phyloP scores from a whole-genome alignment of 2,888 invertebrate species.

The Athripsodes cinereus region DNA sequence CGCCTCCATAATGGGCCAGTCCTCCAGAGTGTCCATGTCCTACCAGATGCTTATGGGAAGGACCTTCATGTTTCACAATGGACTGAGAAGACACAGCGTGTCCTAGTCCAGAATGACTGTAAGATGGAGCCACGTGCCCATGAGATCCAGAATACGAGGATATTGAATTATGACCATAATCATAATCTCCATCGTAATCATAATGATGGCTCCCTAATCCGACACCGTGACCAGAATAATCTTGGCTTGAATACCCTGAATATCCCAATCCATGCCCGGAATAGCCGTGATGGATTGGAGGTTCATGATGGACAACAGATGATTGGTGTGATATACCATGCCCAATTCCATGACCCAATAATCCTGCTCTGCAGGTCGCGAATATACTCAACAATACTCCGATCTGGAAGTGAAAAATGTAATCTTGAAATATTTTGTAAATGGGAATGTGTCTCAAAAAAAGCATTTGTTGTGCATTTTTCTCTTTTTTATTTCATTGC shows the following conservation, averaged over 20 bases:
- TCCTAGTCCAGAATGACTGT: slow-evolving; percentile 8
- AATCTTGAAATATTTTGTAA: too few relatives aligned
- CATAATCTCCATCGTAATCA: slow-evolving; percentile 3
- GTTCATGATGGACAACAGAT: slow-evolving; percentile 30
- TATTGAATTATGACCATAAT: background rate
- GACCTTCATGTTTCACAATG: slow-evolving; percentile 10
- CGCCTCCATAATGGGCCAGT: slow-evolving; percentile 8
- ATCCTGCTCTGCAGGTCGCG: slow-evolving; percentile 44
- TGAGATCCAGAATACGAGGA: background rate
- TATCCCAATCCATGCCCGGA: slow-evolving; percentile 29
- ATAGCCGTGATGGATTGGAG: slow-evolving; percentile 29
- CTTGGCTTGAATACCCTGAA: background rate
- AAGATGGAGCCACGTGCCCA: background rate
- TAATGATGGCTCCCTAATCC: background rate
- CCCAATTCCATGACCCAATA: slow-evolving; percentile 36
- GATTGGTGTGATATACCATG: slow-evolving; percentile 28
- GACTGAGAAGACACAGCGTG: slow-evolving; percentile 15
- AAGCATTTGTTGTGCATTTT: too few relatives aligned
- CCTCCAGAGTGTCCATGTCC: background rate
- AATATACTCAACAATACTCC: slow-evolving; percentile 28
- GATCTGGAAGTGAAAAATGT: background rate
- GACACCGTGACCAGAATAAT: background rate
- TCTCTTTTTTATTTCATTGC: too few relatives aligned
- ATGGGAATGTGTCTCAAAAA: too few relatives aligned
- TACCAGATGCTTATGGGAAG: slow-evolving; percentile 1